A percentile compares a stretch with the other conserved stretches of the same genome.
phyloP scores from a whole-genome alignment of 2,113 vertebrate species.

The Passerina amoena region DNA sequence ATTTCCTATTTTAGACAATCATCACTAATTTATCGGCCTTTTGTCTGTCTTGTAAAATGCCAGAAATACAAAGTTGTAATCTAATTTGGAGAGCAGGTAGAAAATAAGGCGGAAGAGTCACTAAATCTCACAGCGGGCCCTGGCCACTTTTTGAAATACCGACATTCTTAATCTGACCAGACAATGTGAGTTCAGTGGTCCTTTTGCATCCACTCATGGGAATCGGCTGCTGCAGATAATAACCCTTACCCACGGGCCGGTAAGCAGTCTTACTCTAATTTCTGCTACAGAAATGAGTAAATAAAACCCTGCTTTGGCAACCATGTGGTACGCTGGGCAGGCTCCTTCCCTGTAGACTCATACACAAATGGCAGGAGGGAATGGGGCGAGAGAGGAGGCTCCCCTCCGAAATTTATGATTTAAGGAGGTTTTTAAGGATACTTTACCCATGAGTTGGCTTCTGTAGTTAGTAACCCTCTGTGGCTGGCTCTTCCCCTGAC shows the following conservation, averaged over 20 bases:
- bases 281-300: neutral
- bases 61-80: neutral
- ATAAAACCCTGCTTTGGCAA: neutral
- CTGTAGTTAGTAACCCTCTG: neutral
- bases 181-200: neutral
- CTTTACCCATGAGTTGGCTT: slow-evolving; percentile 35
- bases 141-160: neutral
- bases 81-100: neutral
- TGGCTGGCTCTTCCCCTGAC: neutral
- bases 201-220: neutral
- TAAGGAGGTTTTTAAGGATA: neutral
- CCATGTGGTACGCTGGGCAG: neutral
- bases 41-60: slow-evolving; percentile 9
- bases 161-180: neutral
- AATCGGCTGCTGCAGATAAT: neutral
- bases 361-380: neutral
- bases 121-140: neutral
- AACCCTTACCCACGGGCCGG: neutral
- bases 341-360: neutral
- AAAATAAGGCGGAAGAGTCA: neutral
- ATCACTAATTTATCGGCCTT: neutral
- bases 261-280: neutral
- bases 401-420: neutral
- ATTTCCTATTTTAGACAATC: slow-evolving; percentile 17
- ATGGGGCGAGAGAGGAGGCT: neutral